phyloP scores from a whole-genome alignment of 1,140 invertebrate species.

The Cepaea nemoralis region DNA sequence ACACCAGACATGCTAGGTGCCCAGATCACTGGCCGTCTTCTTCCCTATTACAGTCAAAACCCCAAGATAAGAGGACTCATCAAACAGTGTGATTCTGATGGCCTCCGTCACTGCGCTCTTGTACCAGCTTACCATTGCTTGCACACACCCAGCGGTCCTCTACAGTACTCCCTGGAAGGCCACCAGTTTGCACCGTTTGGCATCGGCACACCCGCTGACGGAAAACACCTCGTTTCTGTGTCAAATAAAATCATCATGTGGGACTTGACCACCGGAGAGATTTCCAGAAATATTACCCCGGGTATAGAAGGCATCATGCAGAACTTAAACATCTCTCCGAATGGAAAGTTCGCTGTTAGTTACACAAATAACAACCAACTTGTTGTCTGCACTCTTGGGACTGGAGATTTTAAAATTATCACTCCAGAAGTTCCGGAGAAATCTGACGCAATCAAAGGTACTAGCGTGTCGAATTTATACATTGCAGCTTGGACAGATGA shows the following conservation, averaged over 20 bases:
- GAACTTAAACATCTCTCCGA: conserved; percentile 90
- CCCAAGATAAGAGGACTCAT: conserved; percentile 86
- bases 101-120: conserved; percentile 88
- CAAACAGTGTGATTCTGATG: conserved; percentile 86
- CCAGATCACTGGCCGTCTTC: conserved; percentile 90
- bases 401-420: conserved; percentile 80
- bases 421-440: conserved; percentile 82
- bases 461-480: conserved; percentile 61
- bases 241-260: conserved; percentile 98
- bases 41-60: conserved; percentile 77
- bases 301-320: conserved; percentile 94
- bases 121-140: conserved; percentile 94
- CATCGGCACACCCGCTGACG: conserved; percentile 91
- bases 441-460: conserved; percentile 59
- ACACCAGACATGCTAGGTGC: conserved; percentile 97
- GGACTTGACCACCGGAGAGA: conserved; percentile 79
- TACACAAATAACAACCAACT: conserved; percentile 94
- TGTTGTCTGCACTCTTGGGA: conserved; percentile 67
- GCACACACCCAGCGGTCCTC: conserved; percentile 95
- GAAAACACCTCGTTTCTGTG: conserved; percentile 93
- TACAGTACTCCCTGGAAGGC: conserved; percentile 97
- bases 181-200: conserved; percentile 97
- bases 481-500: conserved; percentile 65
- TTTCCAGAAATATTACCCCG: conserved; percentile 80
- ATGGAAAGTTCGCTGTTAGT: conserved; percentile 95